phyloP scores from a whole-genome alignment of 2,113 vertebrate species.

The Aphyosemion australe region DNA sequence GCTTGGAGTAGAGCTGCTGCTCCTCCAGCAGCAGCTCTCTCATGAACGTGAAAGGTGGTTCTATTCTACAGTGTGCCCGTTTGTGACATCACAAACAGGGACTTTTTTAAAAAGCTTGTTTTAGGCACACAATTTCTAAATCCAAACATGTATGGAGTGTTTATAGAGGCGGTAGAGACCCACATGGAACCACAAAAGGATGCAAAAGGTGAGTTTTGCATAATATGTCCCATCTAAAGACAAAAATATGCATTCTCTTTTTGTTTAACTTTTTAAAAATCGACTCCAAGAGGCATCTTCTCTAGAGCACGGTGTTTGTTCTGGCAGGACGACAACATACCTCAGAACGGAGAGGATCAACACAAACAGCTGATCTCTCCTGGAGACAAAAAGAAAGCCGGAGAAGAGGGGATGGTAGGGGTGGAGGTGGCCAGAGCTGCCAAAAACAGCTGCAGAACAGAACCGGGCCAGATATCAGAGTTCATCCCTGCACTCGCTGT shows the following conservation, averaged over 20 bases:
- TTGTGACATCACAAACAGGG: no score
- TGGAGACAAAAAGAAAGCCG: conserved; percentile 38
- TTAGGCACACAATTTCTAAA: no score
- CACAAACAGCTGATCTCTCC: conserved; percentile 42
- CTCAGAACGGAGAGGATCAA: conserved; percentile 67
- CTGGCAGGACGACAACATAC: conserved; percentile 64
- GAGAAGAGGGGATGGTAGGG: conserved; percentile 4
- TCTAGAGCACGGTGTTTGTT: conserved; percentile 64
- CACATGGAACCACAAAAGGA: no score
- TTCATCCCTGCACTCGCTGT: conserved; percentile 30
- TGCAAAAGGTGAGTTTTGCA: no score
- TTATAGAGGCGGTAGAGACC: no score
- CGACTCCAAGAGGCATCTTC: conserved; percentile 42
- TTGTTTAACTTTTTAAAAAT: conserved; percentile 52
- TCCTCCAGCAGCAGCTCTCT: no score
- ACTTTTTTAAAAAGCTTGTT: no score
- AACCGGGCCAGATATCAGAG: conserved; percentile 42
- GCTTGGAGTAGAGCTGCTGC: no score
- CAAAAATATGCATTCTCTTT: conserved; percentile 29
- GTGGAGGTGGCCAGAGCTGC: conserved; percentile 11
- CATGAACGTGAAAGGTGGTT: no score
- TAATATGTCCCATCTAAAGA: no score
- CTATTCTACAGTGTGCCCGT: no score
- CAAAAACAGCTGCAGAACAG: conserved; percentile 33
- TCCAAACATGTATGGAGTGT: no score